phyloP scores from a whole-genome alignment of 1,140 invertebrate species.

The Vanessa atalanta region DNA sequence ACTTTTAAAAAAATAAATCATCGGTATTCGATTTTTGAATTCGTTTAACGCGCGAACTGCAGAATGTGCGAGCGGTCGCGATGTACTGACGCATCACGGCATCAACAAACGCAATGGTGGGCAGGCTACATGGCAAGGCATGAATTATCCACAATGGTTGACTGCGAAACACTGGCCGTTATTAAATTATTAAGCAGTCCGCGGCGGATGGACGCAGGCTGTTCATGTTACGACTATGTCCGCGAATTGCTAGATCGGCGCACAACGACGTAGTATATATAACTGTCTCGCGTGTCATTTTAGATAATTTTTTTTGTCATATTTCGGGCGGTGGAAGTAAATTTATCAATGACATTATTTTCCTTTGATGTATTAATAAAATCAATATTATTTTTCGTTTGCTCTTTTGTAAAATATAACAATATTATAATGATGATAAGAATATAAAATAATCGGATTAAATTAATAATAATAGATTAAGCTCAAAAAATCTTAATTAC shows the following conservation, averaged over 20 bases:
- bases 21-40: constrained; percentile 2
- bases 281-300: background rate
- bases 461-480: no score
- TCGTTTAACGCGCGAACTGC: constrained; percentile 19
- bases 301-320: constrained; percentile 4
- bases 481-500: no score
- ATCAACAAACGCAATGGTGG: constrained; percentile 51
- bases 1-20: constrained; percentile 25
- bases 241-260: background rate
- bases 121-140: constrained; percentile 51
- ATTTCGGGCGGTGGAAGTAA: background rate
- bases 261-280: background rate
- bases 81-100: constrained; percentile 65
- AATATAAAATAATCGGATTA: no score
- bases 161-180: constrained; percentile 59
- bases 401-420: no score
- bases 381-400: background rate
- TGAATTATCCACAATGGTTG: constrained; percentile 67
- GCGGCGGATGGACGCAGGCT: constrained; percentile 24
- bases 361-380: background rate
- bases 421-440: no score
- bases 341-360: background rate
- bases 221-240: constrained; percentile 3
- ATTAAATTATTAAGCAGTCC: constrained; percentile 68
- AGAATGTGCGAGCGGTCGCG: constrained; percentile 54